Percentiles rank a stretch among this genome's conserved stretches.
Conservation (phyloP, 2,888 invertebrate species). For the Pasiphila rectangulata region DNA sequence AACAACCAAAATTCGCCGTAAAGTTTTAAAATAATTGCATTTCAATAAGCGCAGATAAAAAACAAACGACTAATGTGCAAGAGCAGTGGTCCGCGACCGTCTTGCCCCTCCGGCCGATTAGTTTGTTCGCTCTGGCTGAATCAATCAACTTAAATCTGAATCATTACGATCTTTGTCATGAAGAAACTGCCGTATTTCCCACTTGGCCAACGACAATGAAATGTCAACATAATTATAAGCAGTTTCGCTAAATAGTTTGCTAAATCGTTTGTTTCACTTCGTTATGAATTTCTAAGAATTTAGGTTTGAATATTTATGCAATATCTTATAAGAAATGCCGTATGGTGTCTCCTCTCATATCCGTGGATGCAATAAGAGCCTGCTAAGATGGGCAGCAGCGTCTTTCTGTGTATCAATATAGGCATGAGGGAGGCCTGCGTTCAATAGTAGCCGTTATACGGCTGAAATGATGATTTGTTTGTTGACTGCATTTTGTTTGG, state of each 20-base stretch:
- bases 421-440: no score
- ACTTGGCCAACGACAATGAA: slow-evolving; percentile 20
- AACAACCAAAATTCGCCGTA: no score
- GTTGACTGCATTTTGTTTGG: no score
- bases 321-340: background rate
- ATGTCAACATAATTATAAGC: slow-evolving; percentile 17
- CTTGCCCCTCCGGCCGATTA: background rate
- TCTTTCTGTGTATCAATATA: no score
- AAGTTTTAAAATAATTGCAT: no score
- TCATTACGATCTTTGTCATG: slow-evolving; percentile 22
- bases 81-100: background rate
- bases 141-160: background rate
- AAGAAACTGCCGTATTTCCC: slow-evolving; percentile 25
- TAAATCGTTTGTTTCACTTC: slow-evolving; percentile 13
- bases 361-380: no score
- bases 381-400: no score
- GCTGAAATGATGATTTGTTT: no score
- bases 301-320: background rate
- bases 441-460: no score
- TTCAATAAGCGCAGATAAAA: background rate
- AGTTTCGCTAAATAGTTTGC: slow-evolving; percentile 4
- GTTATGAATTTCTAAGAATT: no score
- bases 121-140: slow-evolving; percentile 19
- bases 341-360: no score
- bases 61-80: background rate